Base-by-base conservation (phyloP, 2,113 vertebrate genomes). In the Sinocyclocheilus grahami region DNA sequence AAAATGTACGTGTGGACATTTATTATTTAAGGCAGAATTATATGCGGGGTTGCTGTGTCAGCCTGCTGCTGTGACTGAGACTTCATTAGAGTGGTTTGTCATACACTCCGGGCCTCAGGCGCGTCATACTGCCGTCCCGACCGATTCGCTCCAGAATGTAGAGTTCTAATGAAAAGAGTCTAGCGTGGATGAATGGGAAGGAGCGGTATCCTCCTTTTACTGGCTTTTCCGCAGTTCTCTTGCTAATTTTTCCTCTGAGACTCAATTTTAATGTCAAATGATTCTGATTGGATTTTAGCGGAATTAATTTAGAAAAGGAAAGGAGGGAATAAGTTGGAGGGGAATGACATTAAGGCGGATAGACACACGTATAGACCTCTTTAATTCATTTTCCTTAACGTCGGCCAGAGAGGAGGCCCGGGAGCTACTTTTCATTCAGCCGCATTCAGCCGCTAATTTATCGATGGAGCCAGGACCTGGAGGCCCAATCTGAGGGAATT, bases 1-100 rank as follows among this genome's bases (percentile, higher is more conserved):
- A 90, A 91, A 90, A 90, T 90, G 87, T 91, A 90, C 91, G 90
- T 87, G 86, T 78, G 82, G 86, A 83, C 91, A 95, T 95, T 90
- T 94, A 95, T 95, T 94, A 95, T 95, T 95, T 89, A 95, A 89
- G 90, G 89, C 87, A 85, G 92, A 94, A 95, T 95, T 95, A 95
- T 92, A 90, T 90, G 90, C 88, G 74, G 90, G 90, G 90, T 91
- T 86, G 88, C 86, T 92, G 92, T 94, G 93, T 93, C 93, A 93
- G 92, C 89, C 92, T 91, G 93, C 93, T 93, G 91, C 91, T 94
- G 93, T 93, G 91, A 92, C 88, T 86, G 88, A 88, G 86, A 90
- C 91, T 94, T 95, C 92, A 95, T 94, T 94, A 93, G 90, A 33
- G 85, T 81, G 63, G 82, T 89, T 92, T 94, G 92, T 93, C 92